Conservation (phyloP, 2,113 vertebrate species). For the Mirza zaza region DNA sequence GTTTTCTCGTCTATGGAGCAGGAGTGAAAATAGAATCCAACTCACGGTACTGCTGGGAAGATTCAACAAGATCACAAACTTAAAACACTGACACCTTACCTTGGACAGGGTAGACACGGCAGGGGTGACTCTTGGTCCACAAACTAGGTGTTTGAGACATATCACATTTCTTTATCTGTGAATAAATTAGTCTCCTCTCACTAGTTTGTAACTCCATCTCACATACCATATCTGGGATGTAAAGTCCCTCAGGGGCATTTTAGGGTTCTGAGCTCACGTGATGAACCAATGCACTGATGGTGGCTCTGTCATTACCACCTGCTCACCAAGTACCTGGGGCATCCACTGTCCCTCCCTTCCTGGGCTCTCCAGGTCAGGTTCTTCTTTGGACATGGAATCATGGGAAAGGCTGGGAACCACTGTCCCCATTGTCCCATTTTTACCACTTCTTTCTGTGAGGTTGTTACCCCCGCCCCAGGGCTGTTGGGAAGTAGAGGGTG, state of each 20-base stretch:
- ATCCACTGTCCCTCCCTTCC: neutral
- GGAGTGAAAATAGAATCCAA: neutral
- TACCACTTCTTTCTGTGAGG: neutral
- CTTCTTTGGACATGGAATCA: neutral
- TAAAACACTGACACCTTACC: neutral
- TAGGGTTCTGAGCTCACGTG: neutral
- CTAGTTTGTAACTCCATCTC: neutral
- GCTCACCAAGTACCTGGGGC: neutral
- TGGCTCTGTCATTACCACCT: neutral
- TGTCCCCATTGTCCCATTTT: neutral
- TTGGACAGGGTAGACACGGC: neutral
- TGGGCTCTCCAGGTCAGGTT: neutral
- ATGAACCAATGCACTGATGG: neutral
- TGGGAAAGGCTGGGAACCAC: neutral
- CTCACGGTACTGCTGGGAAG: neutral
- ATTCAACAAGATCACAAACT: neutral
- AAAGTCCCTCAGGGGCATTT: neutral
- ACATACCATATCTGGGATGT: neutral
- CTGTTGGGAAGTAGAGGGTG: neutral
- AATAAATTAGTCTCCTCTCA: neutral
- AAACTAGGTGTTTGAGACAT: neutral
- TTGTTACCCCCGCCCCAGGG: fast-evolving
- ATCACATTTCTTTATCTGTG: neutral
- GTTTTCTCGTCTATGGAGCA: neutral
- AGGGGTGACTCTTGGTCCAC: neutral